Base-by-base conservation (phyloP, 2,797 vertebrate species). In the Aeoliscus strigatus region DNA sequence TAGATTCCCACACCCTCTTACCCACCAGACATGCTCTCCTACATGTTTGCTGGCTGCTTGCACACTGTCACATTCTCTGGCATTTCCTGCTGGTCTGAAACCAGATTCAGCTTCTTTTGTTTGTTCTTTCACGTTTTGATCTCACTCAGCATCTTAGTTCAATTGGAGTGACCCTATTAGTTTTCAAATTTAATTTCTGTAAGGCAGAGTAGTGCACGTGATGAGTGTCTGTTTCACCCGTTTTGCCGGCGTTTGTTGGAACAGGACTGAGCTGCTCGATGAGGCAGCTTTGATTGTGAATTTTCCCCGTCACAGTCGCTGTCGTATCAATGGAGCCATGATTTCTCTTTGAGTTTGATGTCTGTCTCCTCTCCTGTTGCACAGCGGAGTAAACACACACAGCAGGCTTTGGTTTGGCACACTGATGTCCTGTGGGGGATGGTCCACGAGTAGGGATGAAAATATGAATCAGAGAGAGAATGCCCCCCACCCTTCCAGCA, bases 321-420 rank as follows among this genome's bases (percentile, higher is more conserved):
- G 25, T 5, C 26, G 29, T 46, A 65, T 79, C 69, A 79, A 60
- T 79, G 45, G 34, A 67, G 60, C 72, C 59, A 51, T 59, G 54
- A 68, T 77, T 70, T 60, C 32, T 58, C 52, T 66, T 67, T 55
- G 43, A 75, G 74, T 73, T 72, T 80, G 80, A 79, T 77, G n/a
- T 75, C 46, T 5, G 57, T 71, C 75, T 70, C 57, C 34, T 63
- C 59, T 61, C 57, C 73, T 47, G 46, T 66, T 52, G 59, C 27
- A 5, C 58, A 52, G 66, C 58, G 52, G 66, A 66, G 73, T 77
- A 82, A 76, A 84, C 79, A 82, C 77, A 77, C 70, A 34, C 70
- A 68, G 78, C 66, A 63, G 70, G 66, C 56, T 70, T 73, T 37
- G 45, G 51, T 71, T 80, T 81, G 82, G 80, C 77, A 66, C 61